Conservation (phyloP, 2,113 vertebrate genomes). For the Casuarius casuarius region DNA sequence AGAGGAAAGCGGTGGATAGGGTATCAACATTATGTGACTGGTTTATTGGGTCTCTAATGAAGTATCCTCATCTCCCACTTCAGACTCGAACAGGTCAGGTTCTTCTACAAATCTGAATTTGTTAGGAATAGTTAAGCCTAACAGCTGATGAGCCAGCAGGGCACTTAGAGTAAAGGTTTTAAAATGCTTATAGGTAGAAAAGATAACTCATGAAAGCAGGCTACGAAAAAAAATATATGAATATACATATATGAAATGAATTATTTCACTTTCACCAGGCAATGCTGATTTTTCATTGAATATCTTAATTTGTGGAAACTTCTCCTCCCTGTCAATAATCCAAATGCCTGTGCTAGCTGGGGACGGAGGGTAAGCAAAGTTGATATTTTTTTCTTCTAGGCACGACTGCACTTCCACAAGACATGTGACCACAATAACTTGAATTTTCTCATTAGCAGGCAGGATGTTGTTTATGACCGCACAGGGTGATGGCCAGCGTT, state of each 20-base stretch:
- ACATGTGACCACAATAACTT: constrained; percentile 34
- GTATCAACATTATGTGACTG: background rate
- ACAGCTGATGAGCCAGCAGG: rapidly evolving
- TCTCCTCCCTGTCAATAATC: background rate
- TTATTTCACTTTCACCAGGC: background rate
- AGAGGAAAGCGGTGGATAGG: background rate
- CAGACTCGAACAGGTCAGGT: background rate
- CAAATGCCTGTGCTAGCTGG: background rate
- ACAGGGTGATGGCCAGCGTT: background rate
- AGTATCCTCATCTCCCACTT: background rate
- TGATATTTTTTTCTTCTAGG: background rate
- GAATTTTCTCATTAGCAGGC: constrained; percentile 39
- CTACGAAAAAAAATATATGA: background rate
- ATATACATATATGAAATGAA: background rate
- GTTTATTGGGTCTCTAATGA: background rate
- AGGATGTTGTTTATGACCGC: constrained; percentile 55
- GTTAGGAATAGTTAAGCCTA: background rate
- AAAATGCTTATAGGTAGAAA: background rate
- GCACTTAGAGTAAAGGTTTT: background rate
- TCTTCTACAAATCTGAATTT: background rate
- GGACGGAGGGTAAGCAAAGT: background rate
- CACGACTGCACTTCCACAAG: constrained; percentile 7
- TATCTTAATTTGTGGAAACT: background rate
- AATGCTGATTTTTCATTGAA: background rate
- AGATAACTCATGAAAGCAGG: background rate